Evolutionary conservation across 2,113 vertebrate genomes (phyloP).

Genomic region (Lipophrys pholis): DNA sequence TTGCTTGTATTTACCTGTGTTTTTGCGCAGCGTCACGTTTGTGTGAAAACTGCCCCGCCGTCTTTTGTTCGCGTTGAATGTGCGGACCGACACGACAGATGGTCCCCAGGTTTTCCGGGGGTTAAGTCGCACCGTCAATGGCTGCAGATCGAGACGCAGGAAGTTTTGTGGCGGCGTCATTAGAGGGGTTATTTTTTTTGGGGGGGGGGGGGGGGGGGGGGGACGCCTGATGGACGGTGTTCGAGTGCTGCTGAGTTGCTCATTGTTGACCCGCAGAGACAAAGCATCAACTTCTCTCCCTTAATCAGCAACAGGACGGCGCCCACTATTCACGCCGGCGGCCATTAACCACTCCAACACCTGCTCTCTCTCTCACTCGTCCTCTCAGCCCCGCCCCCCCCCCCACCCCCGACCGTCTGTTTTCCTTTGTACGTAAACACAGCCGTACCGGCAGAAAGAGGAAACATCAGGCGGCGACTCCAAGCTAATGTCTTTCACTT

Average conservation of each 20-base stretch:
- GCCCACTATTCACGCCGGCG: conserved; percentile 65
- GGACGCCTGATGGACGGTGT: conserved; percentile 56
- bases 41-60: conserved; percentile 42
- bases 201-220: background rate
- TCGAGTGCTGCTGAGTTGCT: conserved; percentile 67
- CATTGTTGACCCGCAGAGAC: conserved; percentile 66
- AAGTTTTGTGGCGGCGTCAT: conserved; percentile 59
- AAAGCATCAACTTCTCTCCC: conserved; percentile 70
- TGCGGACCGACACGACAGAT: conserved; percentile 66
- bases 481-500: conserved; percentile 43
- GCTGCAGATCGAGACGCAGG: conserved; percentile 41
- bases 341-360: conserved; percentile 82
- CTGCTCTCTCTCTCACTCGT: conserved; percentile 78
- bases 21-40: conserved; percentile 18
- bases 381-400: conserved; percentile 31
- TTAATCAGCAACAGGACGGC: conserved; percentile 50
- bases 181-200: too few species aligned
- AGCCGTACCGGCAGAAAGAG: background rate
- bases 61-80: conserved; percentile 57
- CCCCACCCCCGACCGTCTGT: conserved; percentile 29
- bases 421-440: conserved; percentile 61
- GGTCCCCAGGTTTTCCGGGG: conserved; percentile 56
- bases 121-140: conserved; percentile 57
- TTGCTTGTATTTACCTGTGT: conserved; percentile 48
- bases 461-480: conserved; percentile 11